phyloP scores from a whole-genome alignment of 2,797 vertebrate species.

The Geotria australis region DNA sequence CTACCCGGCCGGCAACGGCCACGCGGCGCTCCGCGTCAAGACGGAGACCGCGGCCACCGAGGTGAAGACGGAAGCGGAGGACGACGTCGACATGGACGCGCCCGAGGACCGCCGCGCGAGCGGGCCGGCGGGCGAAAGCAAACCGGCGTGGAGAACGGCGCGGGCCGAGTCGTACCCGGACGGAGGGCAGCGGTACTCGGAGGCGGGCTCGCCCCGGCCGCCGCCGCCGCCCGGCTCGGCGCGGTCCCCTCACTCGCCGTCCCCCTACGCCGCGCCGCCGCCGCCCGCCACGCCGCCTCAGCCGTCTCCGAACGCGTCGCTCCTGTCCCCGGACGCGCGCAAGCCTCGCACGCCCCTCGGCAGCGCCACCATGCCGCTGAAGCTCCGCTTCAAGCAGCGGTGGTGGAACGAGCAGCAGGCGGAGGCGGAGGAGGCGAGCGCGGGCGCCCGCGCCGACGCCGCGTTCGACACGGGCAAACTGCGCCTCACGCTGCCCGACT shows the following conservation, averaged over 20 bases:
- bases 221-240: not conserved
- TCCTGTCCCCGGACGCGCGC: not conserved
- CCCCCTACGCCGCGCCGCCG: not conserved
- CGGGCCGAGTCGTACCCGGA: not conserved
- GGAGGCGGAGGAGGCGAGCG: constrained; percentile 32
- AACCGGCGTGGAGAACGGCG: not conserved
- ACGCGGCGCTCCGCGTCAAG: constrained; percentile 8
- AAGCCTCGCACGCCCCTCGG: not conserved
- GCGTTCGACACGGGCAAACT: too few species aligned
- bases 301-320: not conserved
- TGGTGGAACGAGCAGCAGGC: constrained; percentile 66
- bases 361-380: constrained; percentile 36
- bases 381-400: constrained; percentile 62
- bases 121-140: too few species aligned
- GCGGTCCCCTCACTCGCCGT: not conserved
- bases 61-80: constrained; percentile 8
- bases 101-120: not conserved
- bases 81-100: not conserved
- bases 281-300: not conserved
- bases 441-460: constrained; percentile 9
- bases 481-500: too few species aligned
- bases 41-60: not conserved
- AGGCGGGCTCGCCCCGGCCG: not conserved
- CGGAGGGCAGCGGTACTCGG: not conserved
- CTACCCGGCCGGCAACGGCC: constrained; percentile 1